Evolutionary conservation across 2,888 invertebrate genomes (phyloP).

Genomic region (Cepaea hortensis): DNA sequence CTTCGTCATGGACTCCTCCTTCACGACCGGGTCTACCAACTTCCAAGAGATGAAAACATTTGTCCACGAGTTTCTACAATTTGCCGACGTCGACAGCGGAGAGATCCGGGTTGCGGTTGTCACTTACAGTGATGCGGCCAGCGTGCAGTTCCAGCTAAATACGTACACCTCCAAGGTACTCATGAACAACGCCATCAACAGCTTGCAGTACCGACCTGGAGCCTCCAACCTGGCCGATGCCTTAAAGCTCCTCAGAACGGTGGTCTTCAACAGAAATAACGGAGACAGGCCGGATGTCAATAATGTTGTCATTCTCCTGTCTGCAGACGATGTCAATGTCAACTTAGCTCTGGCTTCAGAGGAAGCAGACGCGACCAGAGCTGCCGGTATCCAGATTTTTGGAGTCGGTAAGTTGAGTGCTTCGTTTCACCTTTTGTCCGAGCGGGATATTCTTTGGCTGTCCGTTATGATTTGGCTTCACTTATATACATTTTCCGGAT

Average conservation of each 20-base stretch:
- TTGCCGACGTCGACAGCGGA: slow-evolving; percentile 36
- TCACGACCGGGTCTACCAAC: not conserved
- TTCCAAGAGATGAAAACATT: slow-evolving; percentile 37
- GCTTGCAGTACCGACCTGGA: slow-evolving; percentile 62
- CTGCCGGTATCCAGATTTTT: slow-evolving; percentile 64
- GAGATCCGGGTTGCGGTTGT: slow-evolving; percentile 25
- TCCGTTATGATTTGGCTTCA: no score
- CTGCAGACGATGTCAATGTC: slow-evolving; percentile 60
- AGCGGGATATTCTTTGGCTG: no score
- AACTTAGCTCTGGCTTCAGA: slow-evolving; percentile 60
- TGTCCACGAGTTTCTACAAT: slow-evolving; percentile 32
- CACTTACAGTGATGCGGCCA: slow-evolving; percentile 23
- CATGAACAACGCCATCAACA: slow-evolving; percentile 23
- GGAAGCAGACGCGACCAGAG: slow-evolving; percentile 59
- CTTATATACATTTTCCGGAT: no score
- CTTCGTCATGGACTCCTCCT: slow-evolving; percentile 39
- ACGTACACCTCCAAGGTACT: not conserved
- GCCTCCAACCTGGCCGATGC: slow-evolving; percentile 67
- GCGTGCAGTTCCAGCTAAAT: slow-evolving; percentile 16
- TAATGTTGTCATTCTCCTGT: slow-evolving; percentile 63
- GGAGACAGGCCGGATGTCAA: slow-evolving; percentile 65
- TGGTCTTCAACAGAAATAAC: slow-evolving; percentile 63
- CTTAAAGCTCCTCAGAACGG: slow-evolving; percentile 56
- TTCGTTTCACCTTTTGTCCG: no score
- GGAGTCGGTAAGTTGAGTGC: slow-evolving; percentile 56